Percentiles rank a stretch among this genome's conserved stretches.
Evolutionary conservation across 2,888 invertebrate genomes (phyloP).

Genomic region (Ametastegia equiseti): DNA sequence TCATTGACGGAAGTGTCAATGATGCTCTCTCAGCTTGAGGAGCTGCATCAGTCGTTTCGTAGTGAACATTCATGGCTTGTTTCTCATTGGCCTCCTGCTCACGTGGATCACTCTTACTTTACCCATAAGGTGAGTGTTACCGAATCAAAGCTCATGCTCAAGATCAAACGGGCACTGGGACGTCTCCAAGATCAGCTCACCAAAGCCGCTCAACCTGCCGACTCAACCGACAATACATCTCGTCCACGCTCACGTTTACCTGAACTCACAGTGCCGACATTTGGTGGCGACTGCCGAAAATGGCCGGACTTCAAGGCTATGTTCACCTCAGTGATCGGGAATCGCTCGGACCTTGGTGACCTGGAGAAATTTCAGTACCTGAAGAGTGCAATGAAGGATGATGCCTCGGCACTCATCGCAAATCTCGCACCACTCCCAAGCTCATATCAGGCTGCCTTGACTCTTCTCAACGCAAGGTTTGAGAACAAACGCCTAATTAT

Average conservation of each 20-base stretch:
- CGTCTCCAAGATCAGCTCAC: neutral
- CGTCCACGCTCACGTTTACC: neutral
- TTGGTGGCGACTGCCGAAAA: neutral
- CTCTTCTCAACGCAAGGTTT: neutral
- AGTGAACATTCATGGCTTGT: neutral
- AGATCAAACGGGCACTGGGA: neutral
- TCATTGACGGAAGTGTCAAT: neutral
- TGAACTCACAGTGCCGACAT: neutral
- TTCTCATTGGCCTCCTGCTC: neutral
- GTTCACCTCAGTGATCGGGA: slow-evolving; percentile 11
- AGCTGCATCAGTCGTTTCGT: neutral
- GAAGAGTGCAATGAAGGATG: neutral
- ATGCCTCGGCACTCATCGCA: neutral
- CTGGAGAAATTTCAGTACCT: slow-evolving; percentile 10
- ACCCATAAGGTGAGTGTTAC: neutral
- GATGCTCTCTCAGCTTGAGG: neutral
- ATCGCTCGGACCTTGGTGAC: neutral
- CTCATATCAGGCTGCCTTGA: neutral
- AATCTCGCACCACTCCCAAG: neutral
- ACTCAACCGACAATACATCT: neutral
- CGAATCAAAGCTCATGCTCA: neutral
- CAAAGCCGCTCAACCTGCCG: neutral
- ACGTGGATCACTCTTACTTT: neutral
- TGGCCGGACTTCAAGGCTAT: slow-evolving; percentile 33
- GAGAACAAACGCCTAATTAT: slow-evolving; percentile 12